Evolutionary conservation across 2,113 vertebrate genomes (phyloP).

Genomic region (Coturnix japonica): DNA sequence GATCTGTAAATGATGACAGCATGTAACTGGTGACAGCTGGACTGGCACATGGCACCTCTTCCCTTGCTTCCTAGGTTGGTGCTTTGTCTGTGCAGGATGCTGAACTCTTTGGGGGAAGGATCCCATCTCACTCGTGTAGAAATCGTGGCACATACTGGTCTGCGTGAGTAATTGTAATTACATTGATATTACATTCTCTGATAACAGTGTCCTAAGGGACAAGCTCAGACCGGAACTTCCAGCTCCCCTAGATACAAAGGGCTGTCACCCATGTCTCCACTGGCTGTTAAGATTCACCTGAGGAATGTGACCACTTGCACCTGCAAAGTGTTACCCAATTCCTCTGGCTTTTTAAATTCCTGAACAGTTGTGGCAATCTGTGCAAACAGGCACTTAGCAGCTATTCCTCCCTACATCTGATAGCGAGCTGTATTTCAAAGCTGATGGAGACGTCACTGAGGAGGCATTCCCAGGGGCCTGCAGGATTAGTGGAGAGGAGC

Average conservation of each 20-base stretch:
- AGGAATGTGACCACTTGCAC: slow-evolving; percentile 13
- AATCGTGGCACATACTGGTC: neutral
- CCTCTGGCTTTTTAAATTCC: neutral
- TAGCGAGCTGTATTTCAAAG: neutral
- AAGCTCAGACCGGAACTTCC: neutral
- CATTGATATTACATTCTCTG: neutral
- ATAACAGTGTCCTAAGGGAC: slow-evolving; percentile 28
- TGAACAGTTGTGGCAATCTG: neutral
- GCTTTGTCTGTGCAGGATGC: neutral
- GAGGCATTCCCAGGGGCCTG: neutral
- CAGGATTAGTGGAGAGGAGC: neutral
- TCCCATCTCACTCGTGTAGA: neutral
- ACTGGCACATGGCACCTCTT: neutral
- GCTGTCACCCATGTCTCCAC: neutral
- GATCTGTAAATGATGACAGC: neutral
- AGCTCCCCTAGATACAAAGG: neutral
- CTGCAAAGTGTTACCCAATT: slow-evolving; percentile 22
- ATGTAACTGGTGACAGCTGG: neutral
- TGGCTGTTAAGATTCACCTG: neutral
- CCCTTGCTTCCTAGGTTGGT: neutral
- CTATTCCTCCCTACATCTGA: slow-evolving; percentile 5
- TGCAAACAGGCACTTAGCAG: neutral
- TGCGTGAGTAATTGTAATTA: slow-evolving; percentile 5
- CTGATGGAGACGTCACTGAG: neutral
- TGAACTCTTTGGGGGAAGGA: neutral